Percentiles rank a stretch among this genome's conserved stretches.
These are phyloP conservation scores for Chloromyia formosa DNA, from an alignment of 2,888 invertebrate species.

Conservation along the genomic window DNA sequence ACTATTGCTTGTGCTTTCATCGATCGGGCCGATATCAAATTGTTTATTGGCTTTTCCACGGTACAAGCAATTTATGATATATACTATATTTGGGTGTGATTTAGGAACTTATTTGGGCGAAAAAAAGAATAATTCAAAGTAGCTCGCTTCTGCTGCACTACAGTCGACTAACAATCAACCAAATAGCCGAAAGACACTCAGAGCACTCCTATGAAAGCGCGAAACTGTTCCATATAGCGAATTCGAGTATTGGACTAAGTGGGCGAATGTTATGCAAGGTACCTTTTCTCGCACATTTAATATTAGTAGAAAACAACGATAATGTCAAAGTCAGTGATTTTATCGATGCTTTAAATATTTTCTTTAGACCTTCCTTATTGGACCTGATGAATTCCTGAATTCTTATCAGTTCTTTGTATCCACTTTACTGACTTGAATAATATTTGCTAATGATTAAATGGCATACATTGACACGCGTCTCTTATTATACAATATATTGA, in stretches of 20 bases:
- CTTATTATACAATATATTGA: too few species aligned
- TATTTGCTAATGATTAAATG: too few species aligned
- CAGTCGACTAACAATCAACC: background rate
- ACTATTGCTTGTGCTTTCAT: slow-evolving; percentile 95
- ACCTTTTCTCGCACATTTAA: slow-evolving; percentile 84
- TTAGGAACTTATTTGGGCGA: slow-evolving; percentile 80
- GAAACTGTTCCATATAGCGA: slow-evolving; percentile 65
- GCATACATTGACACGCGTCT: too few species aligned
- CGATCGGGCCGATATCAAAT: too few species aligned
- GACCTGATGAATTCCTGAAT: too few species aligned
- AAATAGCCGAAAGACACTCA: background rate
- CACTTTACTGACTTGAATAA: too few species aligned
- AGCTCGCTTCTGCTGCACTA: slow-evolving; percentile 8
- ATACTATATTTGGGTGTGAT: slow-evolving; percentile 85
- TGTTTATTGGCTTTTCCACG: too few species aligned
- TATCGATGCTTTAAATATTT: slow-evolving; percentile 18
- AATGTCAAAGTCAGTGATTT: too few species aligned
- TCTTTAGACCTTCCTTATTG: too few species aligned
- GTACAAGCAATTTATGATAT: slow-evolving; percentile 81
- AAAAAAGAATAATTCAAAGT: slow-evolving; percentile 50
- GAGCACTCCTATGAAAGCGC: slow-evolving; percentile 11
- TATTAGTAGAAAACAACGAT: slow-evolving; percentile 64
- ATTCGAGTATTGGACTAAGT: slow-evolving; percentile 75
- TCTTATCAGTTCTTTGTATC: too few species aligned
- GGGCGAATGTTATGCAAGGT: slow-evolving; percentile 87